These are phyloP conservation scores for Heliconius hermathena DNA, from an alignment of 1,140 invertebrate species.

Conservation along the genomic window DNA sequence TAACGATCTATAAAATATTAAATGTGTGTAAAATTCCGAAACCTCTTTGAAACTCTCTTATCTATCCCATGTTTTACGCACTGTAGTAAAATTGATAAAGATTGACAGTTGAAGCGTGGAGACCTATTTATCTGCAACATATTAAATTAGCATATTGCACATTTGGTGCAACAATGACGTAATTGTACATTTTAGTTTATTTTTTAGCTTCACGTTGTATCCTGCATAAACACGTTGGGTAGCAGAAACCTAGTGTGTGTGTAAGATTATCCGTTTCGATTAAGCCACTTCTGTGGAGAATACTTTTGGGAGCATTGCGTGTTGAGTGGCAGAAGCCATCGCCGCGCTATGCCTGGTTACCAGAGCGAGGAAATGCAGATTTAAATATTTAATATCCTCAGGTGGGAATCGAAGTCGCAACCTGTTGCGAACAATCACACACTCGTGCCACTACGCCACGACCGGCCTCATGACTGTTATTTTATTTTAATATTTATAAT, in stretches of 20 bases:
- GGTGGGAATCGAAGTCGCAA: too few relatives aligned
- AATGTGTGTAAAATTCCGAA: background rate
- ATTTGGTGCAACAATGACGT: background rate
- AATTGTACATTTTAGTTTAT: too few relatives aligned
- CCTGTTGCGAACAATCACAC: too few relatives aligned
- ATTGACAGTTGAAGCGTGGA: background rate
- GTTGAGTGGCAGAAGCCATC: background rate
- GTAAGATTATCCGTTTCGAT: background rate
- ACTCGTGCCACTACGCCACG: too few relatives aligned
- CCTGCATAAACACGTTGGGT: background rate
- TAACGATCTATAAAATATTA: background rate
- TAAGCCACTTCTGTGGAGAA: background rate
- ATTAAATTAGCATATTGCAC: background rate
- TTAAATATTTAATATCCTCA: too few relatives aligned
- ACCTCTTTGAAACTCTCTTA: background rate
- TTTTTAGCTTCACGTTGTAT: background rate
- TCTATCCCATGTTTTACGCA: background rate
- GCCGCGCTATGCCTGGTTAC: too few relatives aligned
- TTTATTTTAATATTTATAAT: too few relatives aligned
- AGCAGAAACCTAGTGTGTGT: background rate
- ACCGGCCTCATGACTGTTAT: too few relatives aligned
- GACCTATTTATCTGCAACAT: background rate
- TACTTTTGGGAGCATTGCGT: too few relatives aligned
- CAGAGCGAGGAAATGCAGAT: too few relatives aligned
- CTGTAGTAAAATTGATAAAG: slow-evolving; percentile 7